These are phyloP conservation scores for Tillus elongatus DNA, from an alignment of 2,888 invertebrate species.

Conservation along the genomic window DNA sequence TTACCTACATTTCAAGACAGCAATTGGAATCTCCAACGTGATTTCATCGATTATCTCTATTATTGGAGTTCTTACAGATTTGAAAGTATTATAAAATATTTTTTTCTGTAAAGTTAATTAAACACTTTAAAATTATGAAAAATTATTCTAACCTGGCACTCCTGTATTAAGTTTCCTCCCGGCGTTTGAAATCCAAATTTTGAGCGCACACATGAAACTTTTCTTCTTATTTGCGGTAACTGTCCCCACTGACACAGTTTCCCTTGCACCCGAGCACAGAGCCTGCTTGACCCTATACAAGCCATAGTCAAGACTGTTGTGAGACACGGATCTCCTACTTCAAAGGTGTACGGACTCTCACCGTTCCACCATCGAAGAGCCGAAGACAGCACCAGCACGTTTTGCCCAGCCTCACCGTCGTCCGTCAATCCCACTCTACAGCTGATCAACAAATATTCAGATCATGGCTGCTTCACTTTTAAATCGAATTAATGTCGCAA, in stretches of 20 bases:
- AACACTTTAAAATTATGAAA: too few species aligned
- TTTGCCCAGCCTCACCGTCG: conserved; percentile 10
- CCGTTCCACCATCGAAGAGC: neutral
- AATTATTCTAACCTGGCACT: too few species aligned
- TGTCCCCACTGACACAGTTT: conserved; percentile 73
- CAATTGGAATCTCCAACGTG: too few species aligned
- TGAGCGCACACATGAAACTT: conserved; percentile 55
- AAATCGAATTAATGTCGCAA: conserved; percentile 35
- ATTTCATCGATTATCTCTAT: too few species aligned
- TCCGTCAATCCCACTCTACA: conserved; percentile 17
- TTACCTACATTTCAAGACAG: too few species aligned
- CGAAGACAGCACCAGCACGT: conserved; percentile 4
- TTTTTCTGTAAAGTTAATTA: too few species aligned
- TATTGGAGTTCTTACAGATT: too few species aligned
- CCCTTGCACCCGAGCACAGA: conserved; percentile 72
- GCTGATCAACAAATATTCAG: conserved; percentile 22
- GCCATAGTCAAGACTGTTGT: conserved; percentile 72
- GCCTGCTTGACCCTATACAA: conserved; percentile 73
- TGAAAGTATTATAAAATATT: too few species aligned
- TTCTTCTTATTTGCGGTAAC: conserved; percentile 55
- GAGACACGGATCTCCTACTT: too few species aligned
- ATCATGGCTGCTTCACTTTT: conserved; percentile 35
- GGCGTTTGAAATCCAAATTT: conserved; percentile 54
- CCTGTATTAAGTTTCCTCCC: too few species aligned
- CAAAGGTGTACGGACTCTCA: too few species aligned